phyloP scores from a whole-genome alignment of 2,888 invertebrate species.

The Agrenia bidenticulata region DNA sequence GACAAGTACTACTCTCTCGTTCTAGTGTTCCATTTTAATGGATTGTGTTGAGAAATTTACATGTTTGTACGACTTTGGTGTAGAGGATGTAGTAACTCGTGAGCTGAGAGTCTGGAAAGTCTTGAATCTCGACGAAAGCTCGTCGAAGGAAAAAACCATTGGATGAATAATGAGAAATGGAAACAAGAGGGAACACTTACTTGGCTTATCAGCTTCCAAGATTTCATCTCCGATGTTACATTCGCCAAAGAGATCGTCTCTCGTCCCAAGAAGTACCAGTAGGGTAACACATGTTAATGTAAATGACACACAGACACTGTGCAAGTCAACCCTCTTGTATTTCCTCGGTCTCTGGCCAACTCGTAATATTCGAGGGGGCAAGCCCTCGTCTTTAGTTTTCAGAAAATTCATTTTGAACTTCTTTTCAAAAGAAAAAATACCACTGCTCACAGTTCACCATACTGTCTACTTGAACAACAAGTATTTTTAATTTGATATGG shows the following conservation, averaged over 20 bases:
- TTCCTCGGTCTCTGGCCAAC: too few relatives aligned
- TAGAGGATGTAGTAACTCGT: background rate
- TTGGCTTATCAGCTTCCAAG: conserved; percentile 51
- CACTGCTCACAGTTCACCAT: too few relatives aligned
- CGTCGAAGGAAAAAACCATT: background rate
- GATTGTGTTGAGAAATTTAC: conserved; percentile 14
- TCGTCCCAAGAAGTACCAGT: conserved; percentile 38
- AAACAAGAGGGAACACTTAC: conserved; percentile 32
- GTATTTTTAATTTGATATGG: too few relatives aligned
- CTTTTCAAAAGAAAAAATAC: too few relatives aligned
- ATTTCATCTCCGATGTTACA: conserved; percentile 47
- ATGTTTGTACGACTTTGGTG: background rate
- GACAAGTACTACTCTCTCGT: background rate
- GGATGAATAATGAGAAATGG: conserved; percentile 19
- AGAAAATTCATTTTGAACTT: too few relatives aligned
- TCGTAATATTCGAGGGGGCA: too few relatives aligned
- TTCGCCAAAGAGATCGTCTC: conserved; percentile 44
- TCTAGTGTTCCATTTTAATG: background rate
- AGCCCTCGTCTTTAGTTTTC: too few relatives aligned
- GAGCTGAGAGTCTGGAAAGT: too few relatives aligned
- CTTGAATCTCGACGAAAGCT: too few relatives aligned
- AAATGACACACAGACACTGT: conserved; percentile 32
- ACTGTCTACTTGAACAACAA: too few relatives aligned
- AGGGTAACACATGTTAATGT: conserved; percentile 41
- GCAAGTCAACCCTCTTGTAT: too few relatives aligned